A percentile compares a stretch with the other conserved stretches of the same genome.
phyloP scores from a whole-genome alignment of 1,140 invertebrate species.

The Drosophila ambigua region DNA sequence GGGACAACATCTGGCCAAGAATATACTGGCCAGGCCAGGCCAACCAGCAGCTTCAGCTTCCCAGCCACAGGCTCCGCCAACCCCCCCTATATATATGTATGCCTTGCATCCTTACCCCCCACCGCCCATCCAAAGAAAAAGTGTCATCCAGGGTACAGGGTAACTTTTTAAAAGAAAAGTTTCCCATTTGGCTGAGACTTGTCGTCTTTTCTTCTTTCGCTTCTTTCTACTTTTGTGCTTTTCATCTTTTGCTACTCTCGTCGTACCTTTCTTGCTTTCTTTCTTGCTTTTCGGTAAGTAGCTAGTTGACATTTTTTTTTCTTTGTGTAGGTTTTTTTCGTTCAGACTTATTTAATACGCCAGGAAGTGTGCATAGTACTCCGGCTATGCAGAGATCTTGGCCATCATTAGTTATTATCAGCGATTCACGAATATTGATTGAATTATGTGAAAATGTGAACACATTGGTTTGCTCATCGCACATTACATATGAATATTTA shows the following conservation, averaged over 20 bases:
- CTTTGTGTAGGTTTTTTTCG: constrained; percentile 53
- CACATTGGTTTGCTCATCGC: too few relatives aligned
- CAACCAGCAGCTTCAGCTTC: not conserved
- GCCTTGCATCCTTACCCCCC: too few relatives aligned
- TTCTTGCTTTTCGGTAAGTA: constrained; percentile 12
- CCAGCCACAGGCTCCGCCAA: too few relatives aligned
- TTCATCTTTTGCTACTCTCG: not conserved
- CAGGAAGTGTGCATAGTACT: too few relatives aligned
- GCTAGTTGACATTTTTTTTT: constrained; percentile 27
- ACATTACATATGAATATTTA: constrained; percentile 10
- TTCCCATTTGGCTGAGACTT: constrained; percentile 53
- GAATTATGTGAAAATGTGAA: too few relatives aligned
- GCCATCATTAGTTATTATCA: too few relatives aligned
- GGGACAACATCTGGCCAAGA: constrained; percentile 67
- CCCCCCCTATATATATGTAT: too few relatives aligned
- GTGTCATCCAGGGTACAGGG: constrained; percentile 72
- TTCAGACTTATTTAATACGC: constrained; percentile 51
- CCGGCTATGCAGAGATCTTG: too few relatives aligned
- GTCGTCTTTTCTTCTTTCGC: constrained; percentile 43
- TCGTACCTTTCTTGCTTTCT: constrained; percentile 17
- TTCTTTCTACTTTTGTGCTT: constrained; percentile 21
- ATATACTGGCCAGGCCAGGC: constrained; percentile 13
- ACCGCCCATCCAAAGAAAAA: constrained; percentile 35
- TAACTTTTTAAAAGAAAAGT: constrained; percentile 83
- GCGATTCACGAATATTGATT: too few relatives aligned